Conservation (phyloP, 2,113 vertebrate species). For the Epinephelus lanceolatus region DNA sequence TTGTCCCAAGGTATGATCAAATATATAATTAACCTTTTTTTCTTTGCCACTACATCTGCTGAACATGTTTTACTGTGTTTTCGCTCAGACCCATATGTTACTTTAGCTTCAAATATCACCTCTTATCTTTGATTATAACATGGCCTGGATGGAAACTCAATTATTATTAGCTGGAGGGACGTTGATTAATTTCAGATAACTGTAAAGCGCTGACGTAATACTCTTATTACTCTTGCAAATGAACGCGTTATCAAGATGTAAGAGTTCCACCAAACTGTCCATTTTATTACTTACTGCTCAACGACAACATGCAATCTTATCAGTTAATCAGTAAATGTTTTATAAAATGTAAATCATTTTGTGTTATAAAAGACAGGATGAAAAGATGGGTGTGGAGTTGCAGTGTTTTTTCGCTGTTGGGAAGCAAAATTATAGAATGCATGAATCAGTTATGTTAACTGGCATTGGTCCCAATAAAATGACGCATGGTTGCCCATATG, state of each 20-base stretch:
- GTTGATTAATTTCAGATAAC: constrained; percentile 67
- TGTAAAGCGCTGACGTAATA: constrained; percentile 37
- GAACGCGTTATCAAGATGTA: constrained; percentile 42
- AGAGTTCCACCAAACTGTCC: constrained; percentile 6
- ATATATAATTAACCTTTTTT: constrained; percentile 13
- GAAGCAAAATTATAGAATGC: constrained; percentile 16
- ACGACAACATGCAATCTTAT: constrained; percentile 13
- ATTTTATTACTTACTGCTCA: constrained; percentile 18
- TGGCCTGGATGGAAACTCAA: constrained; percentile 58
- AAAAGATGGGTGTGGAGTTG: background rate
- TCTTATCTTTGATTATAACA: constrained; percentile 50
- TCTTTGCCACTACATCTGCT: constrained; percentile 15
- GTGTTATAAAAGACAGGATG: background rate
- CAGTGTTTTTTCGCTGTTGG: constrained; percentile 9
- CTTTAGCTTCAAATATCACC: constrained; percentile 33
- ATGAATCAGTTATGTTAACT: constrained; percentile 30
- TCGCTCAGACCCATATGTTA: constrained; percentile 34
- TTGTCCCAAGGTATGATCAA: constrained; percentile 26
- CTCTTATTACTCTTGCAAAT: constrained; percentile 40
- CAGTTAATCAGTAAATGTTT: constrained; percentile 4
- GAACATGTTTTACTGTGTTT: constrained; percentile 35
- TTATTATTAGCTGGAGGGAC: constrained; percentile 59
- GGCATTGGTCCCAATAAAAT: constrained; percentile 34
- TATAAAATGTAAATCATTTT: background rate
- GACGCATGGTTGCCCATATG: constrained; percentile 17